Conservation (phyloP, 2,888 invertebrate species). For the Athalia cordata region DNA sequence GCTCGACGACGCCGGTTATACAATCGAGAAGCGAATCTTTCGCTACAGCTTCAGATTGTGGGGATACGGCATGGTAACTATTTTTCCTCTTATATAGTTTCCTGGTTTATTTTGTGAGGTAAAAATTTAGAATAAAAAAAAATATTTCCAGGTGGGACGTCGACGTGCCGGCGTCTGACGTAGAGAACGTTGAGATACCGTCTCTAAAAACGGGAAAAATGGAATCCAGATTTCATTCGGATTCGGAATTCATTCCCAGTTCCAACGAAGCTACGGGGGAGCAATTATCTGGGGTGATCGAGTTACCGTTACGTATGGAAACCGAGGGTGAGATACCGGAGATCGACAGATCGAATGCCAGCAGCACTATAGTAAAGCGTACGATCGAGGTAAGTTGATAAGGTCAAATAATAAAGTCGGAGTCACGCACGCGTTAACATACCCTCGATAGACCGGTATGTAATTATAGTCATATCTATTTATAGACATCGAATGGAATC, state of each 20-base stretch:
- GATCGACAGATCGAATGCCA: conserved; percentile 49
- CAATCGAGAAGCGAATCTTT: conserved; percentile 81
- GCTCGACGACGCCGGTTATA: conserved; percentile 77
- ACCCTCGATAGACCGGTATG: no score
- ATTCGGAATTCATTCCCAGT: not conserved
- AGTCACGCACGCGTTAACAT: not conserved
- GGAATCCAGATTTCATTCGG: conserved; percentile 10
- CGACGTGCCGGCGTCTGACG: conserved; percentile 41
- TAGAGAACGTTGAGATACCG: conserved; percentile 44
- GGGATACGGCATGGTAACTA: conserved; percentile 67
- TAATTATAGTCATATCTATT: not conserved
- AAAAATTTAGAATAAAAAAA: no score
- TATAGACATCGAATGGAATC: not conserved
- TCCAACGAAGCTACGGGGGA: not conserved
- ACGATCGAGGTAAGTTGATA: conserved; percentile 51
- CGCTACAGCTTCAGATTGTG: conserved; percentile 81
- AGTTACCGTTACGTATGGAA: conserved; percentile 27
- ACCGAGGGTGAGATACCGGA: conserved; percentile 41
- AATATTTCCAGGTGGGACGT: conserved; percentile 42
- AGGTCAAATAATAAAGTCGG: not conserved
- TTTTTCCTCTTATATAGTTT: not conserved
- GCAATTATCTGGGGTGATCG: conserved; percentile 29
- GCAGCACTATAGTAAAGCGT: conserved; percentile 51
- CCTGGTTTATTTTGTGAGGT: not conserved
- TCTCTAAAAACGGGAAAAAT: not conserved